Evolutionary conservation across 2,113 vertebrate genomes (phyloP).

Genomic region (Orcinus orca): DNA sequence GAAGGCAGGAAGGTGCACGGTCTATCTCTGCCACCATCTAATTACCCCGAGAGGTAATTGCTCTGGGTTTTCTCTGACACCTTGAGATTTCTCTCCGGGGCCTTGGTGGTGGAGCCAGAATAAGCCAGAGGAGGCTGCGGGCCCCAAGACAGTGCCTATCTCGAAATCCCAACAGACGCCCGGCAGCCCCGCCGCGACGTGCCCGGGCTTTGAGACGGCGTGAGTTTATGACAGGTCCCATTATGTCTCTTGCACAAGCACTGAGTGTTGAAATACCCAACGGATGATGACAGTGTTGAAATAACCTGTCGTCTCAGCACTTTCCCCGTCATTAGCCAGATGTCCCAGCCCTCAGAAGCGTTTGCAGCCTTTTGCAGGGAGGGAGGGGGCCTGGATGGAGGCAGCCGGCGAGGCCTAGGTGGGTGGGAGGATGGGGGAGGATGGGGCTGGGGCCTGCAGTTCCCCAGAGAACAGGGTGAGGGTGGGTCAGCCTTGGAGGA

Average conservation of each 20-base stretch:
- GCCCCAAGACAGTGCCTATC: conserved; percentile 49
- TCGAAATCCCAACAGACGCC: conserved; percentile 56
- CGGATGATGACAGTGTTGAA: conserved; percentile 78
- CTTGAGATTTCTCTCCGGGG: conserved; percentile 57
- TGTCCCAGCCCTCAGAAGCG: conserved; percentile 59
- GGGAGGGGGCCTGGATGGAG: conserved; percentile 15
- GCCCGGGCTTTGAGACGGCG: conserved; percentile 59
- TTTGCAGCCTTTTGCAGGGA: neutral
- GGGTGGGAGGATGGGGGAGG: neutral
- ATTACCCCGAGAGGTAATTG: conserved; percentile 68
- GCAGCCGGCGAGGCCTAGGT: neutral
- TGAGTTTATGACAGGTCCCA: conserved; percentile 72
- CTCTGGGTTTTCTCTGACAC: conserved; percentile 73
- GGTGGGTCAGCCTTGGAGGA: neutral
- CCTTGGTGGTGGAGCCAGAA: conserved; percentile 32
- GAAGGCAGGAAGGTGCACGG: conserved; percentile 15
- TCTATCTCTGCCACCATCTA: conserved; percentile 66
- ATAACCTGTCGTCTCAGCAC: conserved; percentile 78
- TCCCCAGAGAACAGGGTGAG: neutral
- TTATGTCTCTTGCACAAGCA: conserved; percentile 77
- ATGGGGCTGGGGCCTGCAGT: neutral
- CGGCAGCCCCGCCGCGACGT: conserved; percentile 42
- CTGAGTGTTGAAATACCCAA: conserved; percentile 75
- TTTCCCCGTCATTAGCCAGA: conserved; percentile 75
- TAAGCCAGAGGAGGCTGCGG: conserved; percentile 39